These are phyloP conservation scores for Austrofundulus limnaeus DNA, from an alignment of 2,113 vertebrate species.

Conservation along the genomic window DNA sequence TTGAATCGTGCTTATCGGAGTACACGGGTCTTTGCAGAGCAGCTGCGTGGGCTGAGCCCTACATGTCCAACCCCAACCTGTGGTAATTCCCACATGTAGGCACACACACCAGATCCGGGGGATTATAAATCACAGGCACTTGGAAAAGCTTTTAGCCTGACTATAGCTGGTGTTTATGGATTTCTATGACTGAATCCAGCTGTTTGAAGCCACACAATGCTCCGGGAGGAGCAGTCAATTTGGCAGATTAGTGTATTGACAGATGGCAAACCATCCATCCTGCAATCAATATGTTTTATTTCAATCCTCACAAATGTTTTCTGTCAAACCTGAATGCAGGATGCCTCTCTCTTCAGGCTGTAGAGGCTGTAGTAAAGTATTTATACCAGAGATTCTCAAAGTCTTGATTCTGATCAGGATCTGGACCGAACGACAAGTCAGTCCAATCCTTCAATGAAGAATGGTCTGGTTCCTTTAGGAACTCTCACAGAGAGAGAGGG, in stretches of 20 bases:
- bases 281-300: constrained; percentile 69
- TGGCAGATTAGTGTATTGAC: constrained; percentile 74
- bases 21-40: constrained; percentile 5
- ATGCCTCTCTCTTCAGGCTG: constrained; percentile 7
- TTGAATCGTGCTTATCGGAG: background rate
- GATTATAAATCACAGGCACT: constrained; percentile 72
- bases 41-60: constrained; percentile 9
- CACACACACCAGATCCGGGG: constrained; percentile 52
- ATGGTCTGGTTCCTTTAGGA: no score
- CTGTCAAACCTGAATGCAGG: constrained; percentile 32
- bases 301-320: constrained; percentile 58
- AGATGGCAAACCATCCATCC: constrained; percentile 54
- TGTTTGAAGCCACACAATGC: constrained; percentile 54
- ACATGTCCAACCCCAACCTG: constrained; percentile 40
- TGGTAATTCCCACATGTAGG: constrained; percentile 63
- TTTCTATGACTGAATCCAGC: constrained; percentile 72
- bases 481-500: no score
- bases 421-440: no score
- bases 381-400: background rate
- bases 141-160: constrained; percentile 58
- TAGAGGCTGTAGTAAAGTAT: constrained; percentile 9
- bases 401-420: no score
- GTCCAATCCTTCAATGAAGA: no score
- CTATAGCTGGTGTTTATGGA: constrained; percentile 67
- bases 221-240: constrained; percentile 65